These are phyloP conservation scores for Parauchenoglanis punctatus DNA, from an alignment of 2,797 vertebrate genomes.

Conservation along the genomic window DNA sequence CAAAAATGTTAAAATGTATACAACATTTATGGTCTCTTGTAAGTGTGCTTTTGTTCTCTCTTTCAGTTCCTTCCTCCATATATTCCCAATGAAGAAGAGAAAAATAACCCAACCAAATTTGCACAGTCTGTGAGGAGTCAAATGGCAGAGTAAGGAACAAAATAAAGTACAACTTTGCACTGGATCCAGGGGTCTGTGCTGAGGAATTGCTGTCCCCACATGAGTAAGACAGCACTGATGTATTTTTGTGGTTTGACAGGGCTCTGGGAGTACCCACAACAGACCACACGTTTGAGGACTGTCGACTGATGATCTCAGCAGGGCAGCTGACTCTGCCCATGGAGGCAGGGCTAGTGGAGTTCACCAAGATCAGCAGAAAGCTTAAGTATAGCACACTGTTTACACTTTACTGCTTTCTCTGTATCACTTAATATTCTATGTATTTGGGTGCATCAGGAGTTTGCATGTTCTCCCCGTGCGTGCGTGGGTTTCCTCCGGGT, in stretches of 20 bases:
- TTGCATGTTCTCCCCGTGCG: too few relatives aligned
- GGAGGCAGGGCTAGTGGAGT: conserved; percentile 97
- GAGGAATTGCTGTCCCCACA: not conserved
- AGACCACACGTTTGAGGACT: conserved; percentile 97
- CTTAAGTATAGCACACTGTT: conserved; percentile 80
- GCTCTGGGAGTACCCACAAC: conserved; percentile 86
- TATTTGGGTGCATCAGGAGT: not conserved
- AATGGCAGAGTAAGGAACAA: conserved; percentile 86
- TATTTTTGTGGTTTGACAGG: conserved; percentile 64
- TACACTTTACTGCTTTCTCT: not conserved
- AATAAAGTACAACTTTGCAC: not conserved
- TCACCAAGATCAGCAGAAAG: conserved; percentile 96
- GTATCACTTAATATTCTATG: not conserved
- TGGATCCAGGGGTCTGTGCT: not conserved
- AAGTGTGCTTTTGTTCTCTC: not conserved
- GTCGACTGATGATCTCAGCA: conserved; percentile 95
- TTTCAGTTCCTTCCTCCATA: conserved; percentile 89
- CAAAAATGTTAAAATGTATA: not conserved
- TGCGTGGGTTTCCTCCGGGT: too few relatives aligned
- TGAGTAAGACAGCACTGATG: not conserved
- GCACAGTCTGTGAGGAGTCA: conserved; percentile 81
- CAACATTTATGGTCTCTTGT: not conserved
- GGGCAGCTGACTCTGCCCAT: conserved; percentile 94
- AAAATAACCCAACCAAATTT: conserved; percentile 81
- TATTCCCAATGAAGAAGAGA: conserved; percentile 87